These are phyloP conservation scores for Hycleus cichorii DNA, from an alignment of 1,140 invertebrate genomes.

Conservation along the genomic window DNA sequence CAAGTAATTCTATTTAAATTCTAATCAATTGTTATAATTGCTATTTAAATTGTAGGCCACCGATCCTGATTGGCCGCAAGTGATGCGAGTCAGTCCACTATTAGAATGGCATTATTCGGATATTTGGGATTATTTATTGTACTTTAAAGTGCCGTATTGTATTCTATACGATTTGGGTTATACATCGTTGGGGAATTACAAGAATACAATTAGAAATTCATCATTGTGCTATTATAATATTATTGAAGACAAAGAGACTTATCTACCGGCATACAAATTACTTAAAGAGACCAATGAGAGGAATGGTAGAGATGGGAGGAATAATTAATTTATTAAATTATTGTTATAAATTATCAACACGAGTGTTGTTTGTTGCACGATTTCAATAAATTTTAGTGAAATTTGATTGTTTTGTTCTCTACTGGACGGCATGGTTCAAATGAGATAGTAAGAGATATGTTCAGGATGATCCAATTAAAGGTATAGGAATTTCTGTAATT, in stretches of 20 bases:
- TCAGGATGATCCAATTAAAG: too few relatives aligned
- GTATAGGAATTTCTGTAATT: too few relatives aligned
- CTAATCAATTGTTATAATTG: not conserved
- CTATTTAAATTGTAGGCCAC: conserved; percentile 55
- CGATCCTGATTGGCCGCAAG: conserved; percentile 78
- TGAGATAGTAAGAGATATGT: too few relatives aligned
- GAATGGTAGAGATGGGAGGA: conserved; percentile 50
- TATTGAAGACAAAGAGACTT: conserved; percentile 46
- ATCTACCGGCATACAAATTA: conserved; percentile 75
- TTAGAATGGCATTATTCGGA: conserved; percentile 84
- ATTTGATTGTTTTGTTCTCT: too few relatives aligned
- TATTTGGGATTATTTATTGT: conserved; percentile 80
- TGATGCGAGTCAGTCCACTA: conserved; percentile 82
- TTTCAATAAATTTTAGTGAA: too few relatives aligned
- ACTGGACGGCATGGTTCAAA: too few relatives aligned
- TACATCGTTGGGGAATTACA: conserved; percentile 74
- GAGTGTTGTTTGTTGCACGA: too few relatives aligned
- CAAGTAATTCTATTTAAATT: conserved; percentile 47
- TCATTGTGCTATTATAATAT: conserved; percentile 49
- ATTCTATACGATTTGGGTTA: conserved; percentile 82
- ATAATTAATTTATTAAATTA: too few relatives aligned
- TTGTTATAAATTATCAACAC: too few relatives aligned
- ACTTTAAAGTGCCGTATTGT: conserved; percentile 78
- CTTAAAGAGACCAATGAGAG: conserved; percentile 61
- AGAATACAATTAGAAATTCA: conserved; percentile 76